These are phyloP conservation scores for Apogon hyalosoma DNA, from an alignment of 2,797 vertebrate genomes.

Conservation along the genomic window DNA sequence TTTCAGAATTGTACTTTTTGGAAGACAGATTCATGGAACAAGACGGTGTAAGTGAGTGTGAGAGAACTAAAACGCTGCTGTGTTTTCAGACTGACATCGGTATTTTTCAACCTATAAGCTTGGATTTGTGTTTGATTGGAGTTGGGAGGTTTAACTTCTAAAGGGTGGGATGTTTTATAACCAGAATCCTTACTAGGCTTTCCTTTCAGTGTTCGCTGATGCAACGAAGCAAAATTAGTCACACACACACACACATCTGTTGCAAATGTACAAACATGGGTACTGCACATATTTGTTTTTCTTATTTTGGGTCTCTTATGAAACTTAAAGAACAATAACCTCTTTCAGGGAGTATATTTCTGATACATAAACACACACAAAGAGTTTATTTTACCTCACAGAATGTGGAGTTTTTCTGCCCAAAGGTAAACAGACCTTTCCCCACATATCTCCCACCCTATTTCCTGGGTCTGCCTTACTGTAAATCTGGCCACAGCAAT, in stretches of 20 bases:
- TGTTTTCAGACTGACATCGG: constrained; percentile 3
- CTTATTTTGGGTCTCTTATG: constrained; percentile 63
- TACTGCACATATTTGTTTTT: constrained; percentile 54
- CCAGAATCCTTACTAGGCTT: constrained; percentile 25
- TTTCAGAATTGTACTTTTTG: not conserved
- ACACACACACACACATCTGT: constrained; percentile 63
- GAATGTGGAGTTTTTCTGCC: constrained; percentile 57
- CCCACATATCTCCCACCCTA: constrained; percentile 48
- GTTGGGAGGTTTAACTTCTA: constrained; percentile 39
- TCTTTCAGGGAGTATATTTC: constrained; percentile 60
- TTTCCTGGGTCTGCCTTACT: constrained; percentile 64
- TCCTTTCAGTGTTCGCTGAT: constrained; percentile 50
- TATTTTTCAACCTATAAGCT: constrained; percentile 10
- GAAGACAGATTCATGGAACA: not conserved
- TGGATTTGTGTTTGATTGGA: not conserved
- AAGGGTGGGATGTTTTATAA: constrained; percentile 43
- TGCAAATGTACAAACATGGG: constrained; percentile 56
- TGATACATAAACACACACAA: constrained; percentile 64
- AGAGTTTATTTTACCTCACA: constrained; percentile 75
- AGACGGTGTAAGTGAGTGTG: not conserved
- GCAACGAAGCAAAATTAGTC: constrained; percentile 56
- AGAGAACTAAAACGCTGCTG: constrained; percentile 2
- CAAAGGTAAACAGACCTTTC: constrained; percentile 76
- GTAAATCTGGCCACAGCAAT: constrained; percentile 64
- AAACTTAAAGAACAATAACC: constrained; percentile 78